These are phyloP conservation scores for Aepyceros melampus DNA, from an alignment of 2,113 vertebrate genomes.

Conservation along the genomic window DNA sequence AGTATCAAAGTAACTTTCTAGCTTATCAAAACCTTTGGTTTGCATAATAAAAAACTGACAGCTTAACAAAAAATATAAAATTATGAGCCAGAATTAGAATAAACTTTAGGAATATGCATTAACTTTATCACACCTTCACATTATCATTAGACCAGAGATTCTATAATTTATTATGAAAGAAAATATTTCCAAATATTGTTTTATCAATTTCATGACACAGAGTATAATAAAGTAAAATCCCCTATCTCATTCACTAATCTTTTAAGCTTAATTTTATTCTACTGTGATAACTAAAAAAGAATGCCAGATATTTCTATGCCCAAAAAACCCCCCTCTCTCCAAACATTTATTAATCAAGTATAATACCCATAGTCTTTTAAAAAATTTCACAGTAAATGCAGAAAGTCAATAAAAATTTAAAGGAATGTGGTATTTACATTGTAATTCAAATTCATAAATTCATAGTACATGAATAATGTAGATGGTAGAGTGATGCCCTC, in stretches of 20 bases:
- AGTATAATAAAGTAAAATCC: not conserved
- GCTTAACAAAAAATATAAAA: constrained; percentile 16
- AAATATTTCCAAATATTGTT: not conserved
- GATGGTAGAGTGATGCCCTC: constrained; percentile 61
- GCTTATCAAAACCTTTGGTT: not conserved
- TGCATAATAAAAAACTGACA: not conserved
- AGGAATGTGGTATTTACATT: not conserved
- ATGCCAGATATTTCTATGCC: not conserved
- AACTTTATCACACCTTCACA: not conserved
- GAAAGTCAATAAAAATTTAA: not conserved
- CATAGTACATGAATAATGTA: not conserved
- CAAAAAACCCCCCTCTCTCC: not conserved
- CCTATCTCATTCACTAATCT: constrained; percentile 4
- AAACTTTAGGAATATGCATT: not conserved
- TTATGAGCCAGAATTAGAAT: not conserved
- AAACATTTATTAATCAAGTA: constrained; percentile 12
- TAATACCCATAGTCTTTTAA: not conserved
- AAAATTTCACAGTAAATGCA: not conserved
- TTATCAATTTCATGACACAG: constrained; percentile 12
- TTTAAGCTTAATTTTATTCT: constrained; percentile 14
- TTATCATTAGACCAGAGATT: not conserved
- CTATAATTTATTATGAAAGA: constrained; percentile 3
- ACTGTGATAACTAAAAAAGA: constrained; percentile 2
- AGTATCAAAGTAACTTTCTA: not conserved
- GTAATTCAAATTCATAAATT: not conserved